phyloP scores from a whole-genome alignment of 2,113 vertebrate genomes.

The Solea solea region DNA sequence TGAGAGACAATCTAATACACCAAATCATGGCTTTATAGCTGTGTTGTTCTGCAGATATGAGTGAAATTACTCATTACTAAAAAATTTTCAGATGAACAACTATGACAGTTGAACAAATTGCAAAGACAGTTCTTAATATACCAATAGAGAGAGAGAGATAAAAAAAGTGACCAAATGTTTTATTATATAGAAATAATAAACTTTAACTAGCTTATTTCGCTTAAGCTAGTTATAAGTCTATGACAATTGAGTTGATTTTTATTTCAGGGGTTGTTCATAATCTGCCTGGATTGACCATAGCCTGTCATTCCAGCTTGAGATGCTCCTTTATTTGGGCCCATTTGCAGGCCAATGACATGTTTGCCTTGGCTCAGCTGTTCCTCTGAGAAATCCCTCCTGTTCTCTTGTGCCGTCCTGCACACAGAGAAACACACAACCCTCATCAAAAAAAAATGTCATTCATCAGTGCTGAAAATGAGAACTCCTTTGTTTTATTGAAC shows the following conservation, averaged over 20 bases:
- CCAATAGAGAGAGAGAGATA: too few relatives aligned
- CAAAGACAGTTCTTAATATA: background rate
- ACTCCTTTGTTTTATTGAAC: background rate
- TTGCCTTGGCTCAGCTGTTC: constrained; percentile 92
- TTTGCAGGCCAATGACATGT: constrained; percentile 93
- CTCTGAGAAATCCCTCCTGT: constrained; percentile 91
- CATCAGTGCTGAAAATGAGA: constrained; percentile 15
- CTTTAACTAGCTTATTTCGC: too few relatives aligned
- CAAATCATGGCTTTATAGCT: too few relatives aligned
- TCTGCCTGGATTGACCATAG: constrained; percentile 92
- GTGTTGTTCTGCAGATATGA: too few relatives aligned
- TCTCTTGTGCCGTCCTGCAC: constrained; percentile 92
- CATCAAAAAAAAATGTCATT: background rate
- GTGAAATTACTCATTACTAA: too few relatives aligned
- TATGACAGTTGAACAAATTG: background rate
- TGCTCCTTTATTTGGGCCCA: constrained; percentile 94
- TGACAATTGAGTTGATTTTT: too few relatives aligned
- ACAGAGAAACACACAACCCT: constrained; percentile 24
- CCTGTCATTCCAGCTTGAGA: constrained; percentile 94
- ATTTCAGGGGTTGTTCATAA: constrained; percentile 79
- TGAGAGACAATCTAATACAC: too few relatives aligned
- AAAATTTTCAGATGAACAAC: background rate
- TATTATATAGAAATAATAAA: too few relatives aligned
- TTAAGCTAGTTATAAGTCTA: too few relatives aligned
- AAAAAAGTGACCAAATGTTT: too few relatives aligned